Evolutionary conservation across 2,888 invertebrate species (phyloP), one percentile per base, ranked within the genome.

Genomic region (Syritta pipiens): DNA sequence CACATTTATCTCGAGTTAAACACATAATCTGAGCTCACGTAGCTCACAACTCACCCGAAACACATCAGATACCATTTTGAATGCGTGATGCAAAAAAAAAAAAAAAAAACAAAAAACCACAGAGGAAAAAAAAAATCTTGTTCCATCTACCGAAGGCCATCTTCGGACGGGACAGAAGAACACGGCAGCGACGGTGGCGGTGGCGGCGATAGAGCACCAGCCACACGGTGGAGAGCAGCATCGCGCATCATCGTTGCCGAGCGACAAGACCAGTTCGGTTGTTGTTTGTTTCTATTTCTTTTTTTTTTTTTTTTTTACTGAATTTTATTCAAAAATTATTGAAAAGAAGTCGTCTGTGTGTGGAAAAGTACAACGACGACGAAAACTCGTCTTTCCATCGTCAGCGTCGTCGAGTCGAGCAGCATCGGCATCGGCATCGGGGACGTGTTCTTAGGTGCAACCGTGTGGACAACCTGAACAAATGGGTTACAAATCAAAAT

Each of bases 231-330:
- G n/a, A 59, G 28, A 7, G 51, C 26, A 24, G 30, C 19, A 57
- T n/a, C n/a, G 20, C 40, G 63, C 49, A 67, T 51, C 67, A 65
- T 59, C 65, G 42, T 40, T 49, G 32, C 17, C 46, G 59, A 79
- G 57, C 79, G 74, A 79, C 62, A 79, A 79, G 74, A 79, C 74
- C 79, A 79, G 79, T 79, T 79, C 62, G 57, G 12, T 30, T 49
- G 35, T 17, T 2, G 37, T 14, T 14, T 9, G 6, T 28, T 48
- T 48, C 37, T 17, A 17, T 37, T 28, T 28, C 22, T 2, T 48
- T 48, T 10, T 35, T 35, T 35, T 68, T 76, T 71, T 40, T 62
- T 35, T 49, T 71, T 59, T 68, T 42, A 24, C 30, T 37, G 44
- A 62, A 67, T 72, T 71, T 40, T 48, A 59, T 20, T 30, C 19